These are phyloP conservation scores for Semibalanus balanoides DNA, from an alignment of 1,140 invertebrate species.

Conservation along the genomic window DNA sequence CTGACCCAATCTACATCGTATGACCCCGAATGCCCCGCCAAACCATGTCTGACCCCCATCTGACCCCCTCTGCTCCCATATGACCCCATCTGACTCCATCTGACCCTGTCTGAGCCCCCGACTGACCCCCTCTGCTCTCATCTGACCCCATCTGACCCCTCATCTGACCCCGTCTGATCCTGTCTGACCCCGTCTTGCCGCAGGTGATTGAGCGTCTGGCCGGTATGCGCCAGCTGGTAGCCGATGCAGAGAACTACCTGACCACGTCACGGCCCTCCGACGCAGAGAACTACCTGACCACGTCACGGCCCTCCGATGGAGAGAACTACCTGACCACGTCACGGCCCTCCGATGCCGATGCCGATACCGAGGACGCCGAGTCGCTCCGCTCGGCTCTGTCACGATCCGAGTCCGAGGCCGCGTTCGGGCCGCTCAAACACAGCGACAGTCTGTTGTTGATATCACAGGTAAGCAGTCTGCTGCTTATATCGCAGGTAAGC, in stretches of 20 bases:
- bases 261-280: too few species aligned
- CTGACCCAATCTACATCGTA: too few species aligned
- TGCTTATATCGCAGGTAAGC: conserved; percentile 49
- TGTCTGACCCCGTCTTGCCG: not conserved
- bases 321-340: too few species aligned
- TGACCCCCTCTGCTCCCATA: conserved; percentile 11
- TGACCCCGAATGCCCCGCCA: too few species aligned
- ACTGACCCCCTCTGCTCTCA: not conserved
- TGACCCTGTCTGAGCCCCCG: not conserved
- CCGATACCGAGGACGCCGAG: conserved; percentile 19
- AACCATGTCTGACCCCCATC: too few species aligned
- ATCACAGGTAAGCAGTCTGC: conserved; percentile 45
- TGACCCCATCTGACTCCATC: conserved; percentile 3
- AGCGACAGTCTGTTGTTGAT: conserved; percentile 59
- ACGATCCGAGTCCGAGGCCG: conserved; percentile 6
- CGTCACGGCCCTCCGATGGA: too few species aligned
- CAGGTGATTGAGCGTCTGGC: conserved; percentile 45
- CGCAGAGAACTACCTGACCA: too few species aligned
- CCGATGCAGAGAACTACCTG: conserved; percentile 62
- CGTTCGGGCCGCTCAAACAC: conserved; percentile 49
- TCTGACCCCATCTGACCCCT: too few species aligned
- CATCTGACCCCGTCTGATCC: too few species aligned
- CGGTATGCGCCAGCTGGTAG: conserved; percentile 60
- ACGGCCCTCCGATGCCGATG: conserved; percentile 18
- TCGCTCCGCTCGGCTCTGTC: conserved; percentile 35